Conservation (phyloP, 1,140 invertebrate genomes). For the Dendroctonus ponderosae region DNA sequence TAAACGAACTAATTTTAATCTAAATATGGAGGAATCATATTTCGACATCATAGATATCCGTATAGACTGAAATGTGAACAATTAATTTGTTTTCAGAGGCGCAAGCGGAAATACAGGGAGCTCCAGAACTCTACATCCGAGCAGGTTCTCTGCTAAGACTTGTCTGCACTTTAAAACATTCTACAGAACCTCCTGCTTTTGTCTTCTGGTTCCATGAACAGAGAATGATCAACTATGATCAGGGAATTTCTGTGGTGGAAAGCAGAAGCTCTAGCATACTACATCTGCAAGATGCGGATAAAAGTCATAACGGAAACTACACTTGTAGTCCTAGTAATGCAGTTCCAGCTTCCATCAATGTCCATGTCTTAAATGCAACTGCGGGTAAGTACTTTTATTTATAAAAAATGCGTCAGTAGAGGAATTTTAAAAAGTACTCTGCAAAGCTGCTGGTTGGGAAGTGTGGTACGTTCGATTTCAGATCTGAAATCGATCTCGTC, state of each 20-base stretch:
- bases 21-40: too few relatives aligned
- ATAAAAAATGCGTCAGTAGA: too few relatives aligned
- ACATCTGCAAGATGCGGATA: constrained; percentile 57
- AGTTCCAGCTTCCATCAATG: constrained; percentile 64
- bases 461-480: too few relatives aligned
- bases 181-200: constrained; percentile 72
- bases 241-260: constrained; percentile 51
- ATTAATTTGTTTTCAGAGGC: constrained; percentile 63
- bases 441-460: too few relatives aligned
- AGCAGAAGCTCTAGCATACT: constrained; percentile 57
- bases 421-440: too few relatives aligned
- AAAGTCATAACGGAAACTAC: constrained; percentile 64
- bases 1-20: too few relatives aligned
- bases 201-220: constrained; percentile 79
- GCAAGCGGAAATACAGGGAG: constrained; percentile 70
- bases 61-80: too few relatives aligned
- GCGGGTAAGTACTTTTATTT: constrained; percentile 39
- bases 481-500: too few relatives aligned
- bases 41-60: too few relatives aligned
- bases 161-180: constrained; percentile 68
- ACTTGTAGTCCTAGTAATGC: constrained; percentile 71
- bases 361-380: constrained; percentile 62
- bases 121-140: constrained; percentile 73
- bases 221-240: constrained; percentile 73
- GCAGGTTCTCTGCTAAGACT: constrained; percentile 69